These are phyloP conservation scores for Rhabdornis inornatus DNA, from an alignment of 2,113 vertebrate genomes.

Conservation along the genomic window DNA sequence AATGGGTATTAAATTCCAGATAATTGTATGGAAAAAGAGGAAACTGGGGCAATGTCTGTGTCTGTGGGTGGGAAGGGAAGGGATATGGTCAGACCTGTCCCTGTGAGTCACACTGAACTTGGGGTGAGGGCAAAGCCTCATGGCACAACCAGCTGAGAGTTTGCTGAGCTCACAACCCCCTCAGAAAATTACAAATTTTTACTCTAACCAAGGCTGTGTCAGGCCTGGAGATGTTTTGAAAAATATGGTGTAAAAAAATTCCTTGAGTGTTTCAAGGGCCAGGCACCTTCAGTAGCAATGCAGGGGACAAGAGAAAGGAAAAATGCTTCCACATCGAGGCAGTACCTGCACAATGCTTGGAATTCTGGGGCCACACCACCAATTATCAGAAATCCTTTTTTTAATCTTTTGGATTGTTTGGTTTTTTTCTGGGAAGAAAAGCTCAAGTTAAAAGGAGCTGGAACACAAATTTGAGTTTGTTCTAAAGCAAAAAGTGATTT, in stretches of 20 bases:
- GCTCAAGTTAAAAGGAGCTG: neutral
- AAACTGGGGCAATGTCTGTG: accelerated
- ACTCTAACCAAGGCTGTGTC: neutral
- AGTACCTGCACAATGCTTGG: neutral
- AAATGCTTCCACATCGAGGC: neutral
- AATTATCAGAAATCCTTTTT: neutral
- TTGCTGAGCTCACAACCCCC: accelerated
- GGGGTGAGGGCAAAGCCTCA: neutral
- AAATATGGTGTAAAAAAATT: neutral
- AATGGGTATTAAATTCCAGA: neutral
- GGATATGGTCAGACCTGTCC: accelerated
- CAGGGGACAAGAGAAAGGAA: neutral
- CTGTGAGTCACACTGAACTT: accelerated
- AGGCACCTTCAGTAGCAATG: neutral
- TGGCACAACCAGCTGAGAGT: neutral
- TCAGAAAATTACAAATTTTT: neutral
- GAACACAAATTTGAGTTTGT: neutral
- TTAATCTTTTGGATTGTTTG: neutral
- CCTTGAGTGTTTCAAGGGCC: neutral
- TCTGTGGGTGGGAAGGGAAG: neutral
- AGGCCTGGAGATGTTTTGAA: neutral
- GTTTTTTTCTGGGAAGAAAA: neutral
- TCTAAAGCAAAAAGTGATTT: neutral
- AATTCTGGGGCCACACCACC: neutral
- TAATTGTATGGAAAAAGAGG: neutral